Conservation (phyloP, 2,888 invertebrate genomes). For the Gymnoscelis rufifasciata region DNA sequence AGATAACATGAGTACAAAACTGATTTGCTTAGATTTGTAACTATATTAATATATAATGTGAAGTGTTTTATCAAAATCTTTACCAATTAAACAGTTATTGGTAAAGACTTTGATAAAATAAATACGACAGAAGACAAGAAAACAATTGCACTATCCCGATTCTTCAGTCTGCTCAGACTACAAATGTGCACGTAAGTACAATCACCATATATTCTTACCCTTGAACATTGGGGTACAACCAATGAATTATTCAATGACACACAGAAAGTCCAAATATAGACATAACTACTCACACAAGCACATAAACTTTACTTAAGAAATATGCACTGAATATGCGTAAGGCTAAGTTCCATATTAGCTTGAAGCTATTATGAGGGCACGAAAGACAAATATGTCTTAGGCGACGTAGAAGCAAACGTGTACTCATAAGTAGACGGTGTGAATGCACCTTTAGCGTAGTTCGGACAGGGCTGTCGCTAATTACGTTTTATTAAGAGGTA, state of each 20-base stretch:
- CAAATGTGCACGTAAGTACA: constrained; percentile 46
- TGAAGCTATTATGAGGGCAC: constrained; percentile 54
- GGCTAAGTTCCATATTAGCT: constrained; percentile 62
- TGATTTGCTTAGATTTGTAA: too few relatives aligned
- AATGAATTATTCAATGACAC: constrained; percentile 77
- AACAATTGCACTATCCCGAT: constrained; percentile 16
- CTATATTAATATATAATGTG: too few relatives aligned
- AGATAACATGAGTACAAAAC: too few relatives aligned
- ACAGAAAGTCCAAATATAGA: constrained; percentile 75
- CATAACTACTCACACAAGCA: constrained; percentile 58
- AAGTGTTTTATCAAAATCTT: too few relatives aligned
- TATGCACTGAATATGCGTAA: constrained; percentile 50
- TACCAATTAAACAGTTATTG: too few relatives aligned
- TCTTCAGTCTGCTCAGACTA: constrained; percentile 29
- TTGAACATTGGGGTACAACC: constrained; percentile 73
- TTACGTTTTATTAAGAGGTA: constrained; percentile 50
- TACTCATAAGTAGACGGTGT: constrained; percentile 66
- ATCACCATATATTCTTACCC: constrained; percentile 71
- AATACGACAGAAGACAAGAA: not conserved
- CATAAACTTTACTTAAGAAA: constrained; percentile 46
- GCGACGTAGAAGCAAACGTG: constrained; percentile 67
- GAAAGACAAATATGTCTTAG: constrained; percentile 73
- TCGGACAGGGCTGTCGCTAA: constrained; percentile 56
- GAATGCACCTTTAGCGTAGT: constrained; percentile 65
- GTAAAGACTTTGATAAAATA: too few relatives aligned